These are phyloP conservation scores for Cyprinodon diabolis DNA, from an alignment of 2,797 vertebrate species.

Conservation along the genomic window DNA sequence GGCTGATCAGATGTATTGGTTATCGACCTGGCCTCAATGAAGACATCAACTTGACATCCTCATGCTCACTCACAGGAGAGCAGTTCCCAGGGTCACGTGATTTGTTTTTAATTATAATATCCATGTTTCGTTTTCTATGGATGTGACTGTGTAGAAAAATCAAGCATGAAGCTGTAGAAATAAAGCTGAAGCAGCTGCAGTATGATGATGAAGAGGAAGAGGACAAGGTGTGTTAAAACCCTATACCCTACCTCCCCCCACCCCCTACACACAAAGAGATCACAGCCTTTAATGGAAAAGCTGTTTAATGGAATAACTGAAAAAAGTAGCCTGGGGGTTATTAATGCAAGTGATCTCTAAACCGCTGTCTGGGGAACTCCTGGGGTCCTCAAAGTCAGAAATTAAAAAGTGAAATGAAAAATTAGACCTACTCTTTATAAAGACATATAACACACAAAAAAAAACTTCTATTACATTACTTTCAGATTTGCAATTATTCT, in stretches of 20 bases:
- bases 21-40: slow-evolving; percentile 71
- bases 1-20: slow-evolving; percentile 70
- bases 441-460: not conserved
- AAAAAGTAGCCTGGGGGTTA: slow-evolving; percentile 69
- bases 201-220: slow-evolving; percentile 26
- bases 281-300: slow-evolving; percentile 67
- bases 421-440: not conserved
- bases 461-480: not conserved
- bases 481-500: not conserved
- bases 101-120: slow-evolving; percentile 38
- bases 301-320: slow-evolving; percentile 74
- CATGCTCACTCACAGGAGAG: slow-evolving; percentile 39
- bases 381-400: slow-evolving; percentile 30
- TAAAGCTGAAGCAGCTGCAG: slow-evolving; percentile 10
- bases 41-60: slow-evolving; percentile 73
- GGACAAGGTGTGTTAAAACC: slow-evolving; percentile 44
- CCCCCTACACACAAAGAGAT: slow-evolving; percentile 50
- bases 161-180: slow-evolving; percentile 21
- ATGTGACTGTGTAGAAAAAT: slow-evolving; percentile 38
- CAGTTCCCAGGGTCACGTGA: slow-evolving; percentile 64
- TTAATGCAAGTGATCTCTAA: slow-evolving; percentile 65
- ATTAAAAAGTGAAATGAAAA: slow-evolving; percentile 5
- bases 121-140: slow-evolving; percentile 36
- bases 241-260: slow-evolving; percentile 16
- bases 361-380: slow-evolving; percentile 40